phyloP scores from a whole-genome alignment of 2,113 vertebrate species.

The Recurvirostra avosetta region DNA sequence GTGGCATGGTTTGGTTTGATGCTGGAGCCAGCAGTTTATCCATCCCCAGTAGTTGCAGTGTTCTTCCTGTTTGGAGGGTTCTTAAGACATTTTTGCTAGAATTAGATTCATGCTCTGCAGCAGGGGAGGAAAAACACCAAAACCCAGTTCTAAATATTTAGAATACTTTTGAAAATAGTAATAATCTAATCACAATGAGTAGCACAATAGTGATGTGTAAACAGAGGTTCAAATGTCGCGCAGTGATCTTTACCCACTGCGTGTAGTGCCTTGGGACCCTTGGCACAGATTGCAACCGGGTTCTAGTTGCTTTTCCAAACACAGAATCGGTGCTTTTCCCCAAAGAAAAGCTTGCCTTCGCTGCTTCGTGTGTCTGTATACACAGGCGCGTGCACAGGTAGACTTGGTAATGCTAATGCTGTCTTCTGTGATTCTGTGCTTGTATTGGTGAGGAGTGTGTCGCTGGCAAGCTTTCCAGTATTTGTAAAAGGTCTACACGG shows the following conservation, averaged over 20 bases:
- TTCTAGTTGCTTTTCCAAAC: background rate
- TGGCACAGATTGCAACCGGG: background rate
- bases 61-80: background rate
- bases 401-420: background rate
- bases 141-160: background rate
- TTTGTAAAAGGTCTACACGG: conserved; percentile 9
- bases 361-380: background rate
- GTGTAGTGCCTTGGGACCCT: background rate
- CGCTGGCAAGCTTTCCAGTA: background rate
- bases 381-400: background rate
- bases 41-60: background rate
- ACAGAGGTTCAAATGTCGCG: background rate
- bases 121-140: too few species aligned
- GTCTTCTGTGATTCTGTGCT: background rate
- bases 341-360: background rate
- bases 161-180: background rate
- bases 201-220: background rate
- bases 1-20: background rate
- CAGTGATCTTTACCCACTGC: background rate
- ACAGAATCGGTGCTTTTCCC: background rate
- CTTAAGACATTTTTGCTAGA: background rate
- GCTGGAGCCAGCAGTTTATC: background rate
- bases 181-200: background rate
- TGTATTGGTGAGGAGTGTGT: background rate
- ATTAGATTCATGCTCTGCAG: background rate